Evolutionary conservation across 2,113 vertebrate genomes (phyloP).

Genomic region (Lagenorhynchus albirostris): DNA sequence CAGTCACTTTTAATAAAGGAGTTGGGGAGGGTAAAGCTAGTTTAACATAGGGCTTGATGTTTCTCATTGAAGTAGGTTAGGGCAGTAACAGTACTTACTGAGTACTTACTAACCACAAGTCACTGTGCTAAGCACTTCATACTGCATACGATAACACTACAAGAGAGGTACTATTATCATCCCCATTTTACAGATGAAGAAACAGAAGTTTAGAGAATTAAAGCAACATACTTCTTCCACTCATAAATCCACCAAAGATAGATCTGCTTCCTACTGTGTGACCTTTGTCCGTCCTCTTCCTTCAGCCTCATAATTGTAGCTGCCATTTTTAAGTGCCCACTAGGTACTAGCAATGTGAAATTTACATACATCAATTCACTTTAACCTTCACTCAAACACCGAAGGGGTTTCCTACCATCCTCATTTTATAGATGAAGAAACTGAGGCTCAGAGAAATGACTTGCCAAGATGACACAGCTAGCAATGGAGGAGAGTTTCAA

Average conservation of each 20-base stretch:
- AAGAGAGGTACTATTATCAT: background rate
- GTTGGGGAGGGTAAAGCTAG: background rate
- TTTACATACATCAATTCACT: background rate
- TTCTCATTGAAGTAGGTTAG: background rate
- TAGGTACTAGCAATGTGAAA: background rate
- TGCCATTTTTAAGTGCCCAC: background rate
- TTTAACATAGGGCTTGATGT: background rate
- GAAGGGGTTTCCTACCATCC: background rate
- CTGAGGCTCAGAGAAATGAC: background rate
- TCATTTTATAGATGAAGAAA: background rate
- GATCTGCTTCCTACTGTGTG: background rate
- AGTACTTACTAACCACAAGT: background rate
- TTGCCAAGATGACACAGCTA: background rate
- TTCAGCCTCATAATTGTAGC: background rate
- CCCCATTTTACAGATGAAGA: background rate
- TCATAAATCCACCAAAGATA: background rate
- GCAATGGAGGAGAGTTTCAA: background rate
- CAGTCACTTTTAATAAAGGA: background rate
- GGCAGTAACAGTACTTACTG: background rate
- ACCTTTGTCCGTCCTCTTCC: background rate
- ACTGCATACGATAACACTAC: background rate
- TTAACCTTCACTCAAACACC: background rate
- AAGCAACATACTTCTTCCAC: background rate
- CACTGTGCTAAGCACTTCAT: background rate
- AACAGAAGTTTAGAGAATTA: background rate